Conservation (phyloP, 2,113 vertebrate genomes). For the Platysteira castanea region DNA sequence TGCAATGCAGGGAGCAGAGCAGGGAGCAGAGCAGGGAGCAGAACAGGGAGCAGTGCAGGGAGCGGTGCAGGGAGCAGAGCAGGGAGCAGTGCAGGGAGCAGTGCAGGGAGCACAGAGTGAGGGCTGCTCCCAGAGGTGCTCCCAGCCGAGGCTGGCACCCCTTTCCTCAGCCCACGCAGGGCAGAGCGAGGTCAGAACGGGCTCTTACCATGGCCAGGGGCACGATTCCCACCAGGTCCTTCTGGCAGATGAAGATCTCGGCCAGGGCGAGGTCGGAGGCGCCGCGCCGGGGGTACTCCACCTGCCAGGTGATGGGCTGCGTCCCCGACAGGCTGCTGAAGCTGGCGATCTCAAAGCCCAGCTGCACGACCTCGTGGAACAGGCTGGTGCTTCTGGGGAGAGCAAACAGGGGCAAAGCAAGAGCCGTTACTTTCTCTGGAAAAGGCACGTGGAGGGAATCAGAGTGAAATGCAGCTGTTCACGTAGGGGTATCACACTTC, state of each 20-base stretch:
- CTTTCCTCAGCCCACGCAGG: background rate
- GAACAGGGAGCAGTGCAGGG: no score
- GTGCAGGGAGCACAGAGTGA: background rate
- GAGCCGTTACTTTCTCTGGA: background rate
- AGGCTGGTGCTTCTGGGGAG: slow-evolving; percentile 77
- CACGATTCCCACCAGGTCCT: slow-evolving; percentile 88
- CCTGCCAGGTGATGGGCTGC: slow-evolving; percentile 91
- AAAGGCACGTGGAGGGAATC: background rate
- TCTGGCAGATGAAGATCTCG: slow-evolving; percentile 87
- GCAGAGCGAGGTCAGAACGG: background rate
- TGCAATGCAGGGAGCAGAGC: no score
- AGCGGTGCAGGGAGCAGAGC: no score
- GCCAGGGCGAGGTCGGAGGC: slow-evolving; percentile 79
- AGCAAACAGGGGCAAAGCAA: background rate
- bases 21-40: no score
- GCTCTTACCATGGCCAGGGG: slow-evolving; percentile 91
- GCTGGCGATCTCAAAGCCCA: slow-evolving; percentile 88
- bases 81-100: no score
- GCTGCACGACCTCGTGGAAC: slow-evolving; percentile 85
- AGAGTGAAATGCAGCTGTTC: background rate
- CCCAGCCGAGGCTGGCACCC: background rate
- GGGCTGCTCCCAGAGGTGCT: background rate
- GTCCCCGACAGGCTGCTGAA: slow-evolving; percentile 85
- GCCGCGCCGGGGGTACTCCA: slow-evolving; percentile 85
- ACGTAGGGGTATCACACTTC: background rate